Evolutionary conservation across 1,140 invertebrate genomes (phyloP).

Genomic region (Spodoptera frugiperda): DNA sequence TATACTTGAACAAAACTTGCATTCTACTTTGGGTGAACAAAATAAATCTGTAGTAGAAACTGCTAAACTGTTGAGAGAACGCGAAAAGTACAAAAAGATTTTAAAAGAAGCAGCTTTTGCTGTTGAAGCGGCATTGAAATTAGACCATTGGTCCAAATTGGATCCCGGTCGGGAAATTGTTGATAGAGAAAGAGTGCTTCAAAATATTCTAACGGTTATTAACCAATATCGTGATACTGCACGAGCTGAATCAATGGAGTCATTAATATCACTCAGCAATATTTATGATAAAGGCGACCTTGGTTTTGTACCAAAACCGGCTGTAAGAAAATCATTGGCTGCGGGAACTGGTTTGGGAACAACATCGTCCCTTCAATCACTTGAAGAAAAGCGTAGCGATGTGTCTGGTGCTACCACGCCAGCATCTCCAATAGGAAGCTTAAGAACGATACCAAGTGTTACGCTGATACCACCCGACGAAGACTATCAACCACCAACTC

Average conservation of each 20-base stretch:
- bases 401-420: constrained; percentile 53
- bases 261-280: constrained; percentile 76
- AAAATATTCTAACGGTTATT: constrained; percentile 85
- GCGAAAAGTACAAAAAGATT: constrained; percentile 85
- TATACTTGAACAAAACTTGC: constrained; percentile 87
- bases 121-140: constrained; percentile 87
- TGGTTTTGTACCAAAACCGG: constrained; percentile 83
- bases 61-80: constrained; percentile 84
- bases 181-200: constrained; percentile 85
- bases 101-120: constrained; percentile 87
- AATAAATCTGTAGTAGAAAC: constrained; percentile 81
- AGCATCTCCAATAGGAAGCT: constrained; percentile 64
- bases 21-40: constrained; percentile 84
- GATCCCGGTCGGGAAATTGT: constrained; percentile 80
- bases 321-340: constrained; percentile 53
- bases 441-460: constrained; percentile 77
- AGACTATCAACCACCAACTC: constrained; percentile 39
- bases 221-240: constrained; percentile 74
- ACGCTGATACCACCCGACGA: constrained; percentile 65
- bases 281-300: constrained; percentile 87
- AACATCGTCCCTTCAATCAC: constrained; percentile 58
- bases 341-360: constrained; percentile 49
- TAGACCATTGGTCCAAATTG: constrained; percentile 78
- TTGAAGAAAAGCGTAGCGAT: constrained; percentile 58
- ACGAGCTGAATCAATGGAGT: constrained; percentile 73